Base-by-base conservation (phyloP, 2,888 invertebrate genomes). In the Tenthredo livida region DNA sequence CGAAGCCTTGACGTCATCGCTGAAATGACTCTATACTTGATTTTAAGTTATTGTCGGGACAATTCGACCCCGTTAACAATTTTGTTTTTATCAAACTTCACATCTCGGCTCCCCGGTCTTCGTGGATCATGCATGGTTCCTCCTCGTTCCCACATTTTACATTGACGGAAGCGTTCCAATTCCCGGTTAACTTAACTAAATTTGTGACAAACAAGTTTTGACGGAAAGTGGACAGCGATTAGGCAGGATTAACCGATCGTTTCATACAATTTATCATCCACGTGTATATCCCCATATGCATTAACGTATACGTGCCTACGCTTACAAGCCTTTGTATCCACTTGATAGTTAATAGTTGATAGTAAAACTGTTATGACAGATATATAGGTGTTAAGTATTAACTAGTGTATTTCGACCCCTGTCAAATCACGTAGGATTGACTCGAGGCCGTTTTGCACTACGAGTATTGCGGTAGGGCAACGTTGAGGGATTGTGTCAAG, bases 401-500 rank as follows among this genome's bases (percentile, higher is more conserved):
- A 37, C 83, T 33, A 67, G 83, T 83, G 50, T 83, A 83, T 83
- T 83, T 70, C 50, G 83, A 83, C 83, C 83, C 83, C 67, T 47
- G 33, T 67, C 33, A 17, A 65, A 47, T 67, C 25, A 65, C 65
- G 82, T 37, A 47, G 65, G 37, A 43, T 83, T 70, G 83, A 29
- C 83, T 67, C 70, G 50, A 83, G 83, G 83, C 83, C 70, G 83
- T 70, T 83, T 83, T 67, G 21, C 50, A 50, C 29, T 40, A 67
- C 47, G 61, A 80, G 37, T 33, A 33, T 83, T 83, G 83, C 83
- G 83, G 83, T 83, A 83, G 83, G 83, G 83, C 83, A 67, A 67
- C 67, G 83, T n/a, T 67, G 83, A 67, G 47, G 83, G 67, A 83
- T 83, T 47, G 83, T 65, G 83, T 83, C 83, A 83, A 83, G 83